phyloP scores from a whole-genome alignment of 2,113 vertebrate genomes.

The Corydoras maculifer region DNA sequence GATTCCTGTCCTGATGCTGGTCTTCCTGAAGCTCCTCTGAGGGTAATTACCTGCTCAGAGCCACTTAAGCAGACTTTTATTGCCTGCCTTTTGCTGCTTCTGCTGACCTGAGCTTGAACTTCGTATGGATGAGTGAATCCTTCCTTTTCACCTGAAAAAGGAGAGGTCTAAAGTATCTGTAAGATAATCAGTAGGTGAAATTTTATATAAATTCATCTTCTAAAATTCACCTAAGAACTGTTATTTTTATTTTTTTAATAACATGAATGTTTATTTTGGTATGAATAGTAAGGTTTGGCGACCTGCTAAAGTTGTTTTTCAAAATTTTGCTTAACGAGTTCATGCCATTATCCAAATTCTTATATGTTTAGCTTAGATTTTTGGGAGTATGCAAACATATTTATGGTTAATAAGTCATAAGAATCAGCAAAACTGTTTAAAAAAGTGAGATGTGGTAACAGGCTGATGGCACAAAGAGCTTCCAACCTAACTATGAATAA shows the following conservation, averaged over 20 bases:
- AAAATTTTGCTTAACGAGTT: no score
- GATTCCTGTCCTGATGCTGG: constrained; percentile 6
- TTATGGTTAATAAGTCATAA: no score
- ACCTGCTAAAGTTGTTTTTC: no score
- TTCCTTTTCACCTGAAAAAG: constrained; percentile 7
- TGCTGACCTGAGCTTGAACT: constrained; percentile 22
- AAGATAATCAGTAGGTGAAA: constrained; percentile 2
- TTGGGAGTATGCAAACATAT: no score
- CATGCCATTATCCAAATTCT: no score
- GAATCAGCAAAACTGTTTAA: no score
- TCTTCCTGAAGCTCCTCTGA: constrained; percentile 23
- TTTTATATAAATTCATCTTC: background rate
- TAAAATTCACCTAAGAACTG: constrained; percentile 10
- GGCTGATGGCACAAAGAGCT: constrained; percentile 16
- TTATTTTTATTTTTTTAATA: no score
- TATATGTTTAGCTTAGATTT: no score
- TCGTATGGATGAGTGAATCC: constrained; percentile 7
- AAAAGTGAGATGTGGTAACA: no score
- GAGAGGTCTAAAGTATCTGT: constrained; percentile 8
- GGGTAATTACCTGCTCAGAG: constrained; percentile 38
- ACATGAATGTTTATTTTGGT: no score
- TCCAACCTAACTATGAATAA: constrained; percentile 45
- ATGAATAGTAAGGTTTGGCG: no score
- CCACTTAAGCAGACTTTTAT: constrained; percentile 13
- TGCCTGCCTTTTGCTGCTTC: background rate